Evolutionary conservation across 2,888 invertebrate genomes (phyloP), one percentile per base, ranked within the genome.

Genomic region (Ferdinandea cuprea): DNA sequence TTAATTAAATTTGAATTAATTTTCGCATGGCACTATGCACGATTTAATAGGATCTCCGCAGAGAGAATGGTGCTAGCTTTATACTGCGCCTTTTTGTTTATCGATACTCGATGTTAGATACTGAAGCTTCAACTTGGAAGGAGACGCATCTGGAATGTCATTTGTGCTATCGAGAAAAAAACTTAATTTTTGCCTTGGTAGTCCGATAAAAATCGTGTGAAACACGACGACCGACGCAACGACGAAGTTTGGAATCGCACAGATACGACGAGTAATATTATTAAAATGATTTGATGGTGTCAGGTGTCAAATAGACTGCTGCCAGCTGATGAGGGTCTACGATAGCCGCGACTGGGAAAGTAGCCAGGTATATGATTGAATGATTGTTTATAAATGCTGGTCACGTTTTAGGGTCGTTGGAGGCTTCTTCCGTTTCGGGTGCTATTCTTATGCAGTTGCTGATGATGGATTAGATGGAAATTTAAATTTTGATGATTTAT

Each of bases 1-100:
- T 83, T 83, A 83, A 83, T 83, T 83, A 83, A 83, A 83, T 68
- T 72, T 66, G 78, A 83, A 83, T 83, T 83, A 72, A 77, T 48
- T 66, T 48, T 66, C 13, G 28, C 63, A 50, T 50, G 28, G 44
- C 25, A 58, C 63, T 44, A 44, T 15, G 56, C 19, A 7, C 40
- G 28, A 54, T 44, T 54, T 44, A 8, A 30, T 52, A 13, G 11
- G 7, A 4, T n/a, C 28, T 17, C 4, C 3, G 9, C 4, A 19
- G n/a, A 35, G n/a, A 44, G 46, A 40, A 44, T 42, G 46, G 68
- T 35, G 11, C 35, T 17, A 11, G 32, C 28, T 21, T 25, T 13
- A 19, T 52, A 15, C 40, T 44, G 44, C 44, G 44, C 48, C 35
- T 35, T 46, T 46, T 46, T 35, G 21, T 35, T 61, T 48, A 17